Evolutionary conservation across 2,888 invertebrate species (phyloP), one percentile per base, ranked within the genome.

Genomic region (Hyalella azteca): DNA sequence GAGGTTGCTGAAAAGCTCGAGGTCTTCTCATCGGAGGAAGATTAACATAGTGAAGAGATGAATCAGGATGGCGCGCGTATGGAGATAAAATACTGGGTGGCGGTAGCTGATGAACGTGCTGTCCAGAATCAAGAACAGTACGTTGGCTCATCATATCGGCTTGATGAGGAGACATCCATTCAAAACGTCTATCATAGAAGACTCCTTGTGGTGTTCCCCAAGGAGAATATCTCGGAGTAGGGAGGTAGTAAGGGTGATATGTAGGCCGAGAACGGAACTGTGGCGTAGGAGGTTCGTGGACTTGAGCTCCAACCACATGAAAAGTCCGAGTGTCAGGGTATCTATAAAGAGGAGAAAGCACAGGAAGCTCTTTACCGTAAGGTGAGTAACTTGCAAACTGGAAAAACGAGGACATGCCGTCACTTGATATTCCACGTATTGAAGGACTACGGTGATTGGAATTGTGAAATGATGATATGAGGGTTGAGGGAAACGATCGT

Each of bases 51-150:
- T 81, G 83, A 66, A 79, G 84, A 76, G 81, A 81, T 48, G 79
- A 78, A 81, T 81, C 80, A 79, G 81, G 83, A 48, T 82, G 3
- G 91, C 91, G 7, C 92, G 90, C 1, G 92, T 92, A 76, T 91
- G 89, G 86, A 91, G 92, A 48, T 39, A 82, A 54, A 50, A 81
- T 80, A 91, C 92, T 77, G 73, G 66, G 76, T 79, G 81, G 73
- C n/a, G 73, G 45, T 29, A 36, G 49, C 22, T 73, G 73, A 73
- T 81, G 81, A 29, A 83, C 78, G 49, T 81, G 85, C 76, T 80
- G 81, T 40, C 81, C 81, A 49, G 79, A 60, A 49, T 73, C 78
- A 49, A 77, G 81, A 48, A 81, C 78, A 13, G 80, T 59, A 54
- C 79, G 84, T 39, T 81, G 80, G 49, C 77, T 54, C 59, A 73